These are phyloP conservation scores for Corydoras maculifer DNA, from an alignment of 2,113 vertebrate genomes.

Conservation along the genomic window DNA sequence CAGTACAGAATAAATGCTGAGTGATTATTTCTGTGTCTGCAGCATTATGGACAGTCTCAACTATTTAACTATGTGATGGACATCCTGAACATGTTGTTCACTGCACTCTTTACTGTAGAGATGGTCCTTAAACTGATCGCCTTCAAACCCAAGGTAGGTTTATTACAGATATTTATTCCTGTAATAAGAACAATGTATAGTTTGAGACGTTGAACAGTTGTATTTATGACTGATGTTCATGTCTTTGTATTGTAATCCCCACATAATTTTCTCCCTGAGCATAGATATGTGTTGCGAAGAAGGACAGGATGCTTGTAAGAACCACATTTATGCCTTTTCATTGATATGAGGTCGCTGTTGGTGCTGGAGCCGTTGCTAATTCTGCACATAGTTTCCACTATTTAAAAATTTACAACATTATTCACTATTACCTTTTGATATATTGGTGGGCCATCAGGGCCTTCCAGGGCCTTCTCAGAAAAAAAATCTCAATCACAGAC, in stretches of 20 bases:
- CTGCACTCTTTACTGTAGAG: conserved; percentile 93
- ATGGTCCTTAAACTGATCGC: conserved; percentile 98
- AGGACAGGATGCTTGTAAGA: conserved; percentile 93
- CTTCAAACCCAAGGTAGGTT: conserved; percentile 95
- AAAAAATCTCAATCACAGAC: too few species aligned
- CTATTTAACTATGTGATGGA: conserved; percentile 96
- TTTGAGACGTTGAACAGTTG: too few species aligned
- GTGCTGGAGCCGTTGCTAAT: neutral
- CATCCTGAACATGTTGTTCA: conserved; percentile 98
- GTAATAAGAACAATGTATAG: too few species aligned
- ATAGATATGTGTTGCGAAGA: conserved; percentile 87
- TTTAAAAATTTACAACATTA: too few species aligned
- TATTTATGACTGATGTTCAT: too few species aligned
- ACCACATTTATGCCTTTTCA: conserved; percentile 28
- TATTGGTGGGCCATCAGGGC: too few species aligned
- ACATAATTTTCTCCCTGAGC: conserved; percentile 1
- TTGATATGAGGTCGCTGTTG: neutral
- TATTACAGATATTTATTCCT: neutral
- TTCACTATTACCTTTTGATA: too few species aligned
- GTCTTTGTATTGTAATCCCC: neutral
- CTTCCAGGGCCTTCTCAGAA: too few species aligned
- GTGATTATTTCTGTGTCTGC: conserved; percentile 14
- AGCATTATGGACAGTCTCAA: conserved; percentile 94
- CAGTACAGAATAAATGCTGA: too few species aligned
- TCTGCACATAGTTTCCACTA: neutral